phyloP scores from a whole-genome alignment of 2,888 invertebrate genomes.

The Napeogenes sylphis region DNA sequence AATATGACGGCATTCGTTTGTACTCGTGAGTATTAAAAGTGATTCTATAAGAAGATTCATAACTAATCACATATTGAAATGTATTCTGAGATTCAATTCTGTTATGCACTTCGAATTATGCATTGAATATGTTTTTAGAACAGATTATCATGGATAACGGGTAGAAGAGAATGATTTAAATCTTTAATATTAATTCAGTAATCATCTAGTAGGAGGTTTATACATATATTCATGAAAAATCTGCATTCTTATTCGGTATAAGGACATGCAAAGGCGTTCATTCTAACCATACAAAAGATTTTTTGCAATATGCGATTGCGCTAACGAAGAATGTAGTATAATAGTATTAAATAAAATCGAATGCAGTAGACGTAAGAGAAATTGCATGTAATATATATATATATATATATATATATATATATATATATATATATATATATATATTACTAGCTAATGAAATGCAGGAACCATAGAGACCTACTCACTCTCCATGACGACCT shows the following conservation, averaged over 20 bases:
- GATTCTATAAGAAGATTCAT: no score
- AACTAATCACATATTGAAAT: no score
- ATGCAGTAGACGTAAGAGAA: no score
- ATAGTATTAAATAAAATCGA: no score
- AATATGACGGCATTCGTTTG: no score
- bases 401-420: background rate
- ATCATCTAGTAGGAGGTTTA: background rate
- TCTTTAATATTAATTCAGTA: conserved; percentile 1
- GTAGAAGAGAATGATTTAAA: background rate
- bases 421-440: background rate
- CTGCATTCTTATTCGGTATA: conserved; percentile 5
- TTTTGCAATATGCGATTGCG: conserved; percentile 3
- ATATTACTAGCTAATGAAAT: background rate
- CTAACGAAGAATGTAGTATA: no score
- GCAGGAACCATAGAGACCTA: background rate
- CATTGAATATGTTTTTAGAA: no score
- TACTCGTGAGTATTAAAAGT: no score
- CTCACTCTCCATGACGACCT: background rate
- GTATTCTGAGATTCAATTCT: no score
- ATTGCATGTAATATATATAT: background rate
- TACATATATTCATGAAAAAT: conserved; percentile 6
- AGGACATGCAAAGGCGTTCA: background rate
- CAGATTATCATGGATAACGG: no score
- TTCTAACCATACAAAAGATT: background rate
- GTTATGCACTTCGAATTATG: no score